Base-by-base conservation (phyloP, 2,888 invertebrate genomes). In the Morpho deidamia region DNA sequence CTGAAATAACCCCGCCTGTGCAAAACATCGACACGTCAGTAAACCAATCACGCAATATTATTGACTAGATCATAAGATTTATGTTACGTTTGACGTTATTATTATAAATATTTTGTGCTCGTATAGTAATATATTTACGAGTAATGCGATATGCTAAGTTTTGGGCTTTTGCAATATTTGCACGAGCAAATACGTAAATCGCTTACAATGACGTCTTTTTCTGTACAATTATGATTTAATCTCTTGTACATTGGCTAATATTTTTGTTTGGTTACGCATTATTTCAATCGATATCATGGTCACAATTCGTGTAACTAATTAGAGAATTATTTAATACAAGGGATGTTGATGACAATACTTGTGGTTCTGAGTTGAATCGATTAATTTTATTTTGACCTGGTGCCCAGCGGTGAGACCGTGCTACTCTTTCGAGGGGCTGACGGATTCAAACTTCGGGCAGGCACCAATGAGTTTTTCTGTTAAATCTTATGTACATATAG, bases 41-140 rank as follows among this genome's bases (percentile, higher is more conserved):
- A 9, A 54, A 52, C 49, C 42, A 43, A 51, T 56, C 44, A 43
- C 41, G 51, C 52, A 43, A 49, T 44, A 44, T 57, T 51, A 54
- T 54, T 45, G 49, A 41, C 43, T 58, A 51, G 48, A 51, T 41
- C 48, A 32, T 32, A 51, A 32, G 51, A 55, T 58, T 52, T 52
- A 58, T 55, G 45, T 52, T 45, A 49, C 52, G 44, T 53, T 59
- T 59, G 59, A 55, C 53, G 61, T 55, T 52, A 61, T 47, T 38
- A 38, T 32, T 49, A 12, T 43, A 9, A 42, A 11, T 53, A 44
- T 32, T 34, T 11, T 34, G 33, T 41, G 43, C 14, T 45, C 42
- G n/a, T 39, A 42, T 47, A 11, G 46, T 34, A 47, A 14, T 23
- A 44, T 38, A 35, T 11, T 23, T 37, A 43, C 11, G 34, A 32